These are phyloP conservation scores for Orchesellides sinensis DNA, from an alignment of 2,888 invertebrate species.

Conservation along the genomic window DNA sequence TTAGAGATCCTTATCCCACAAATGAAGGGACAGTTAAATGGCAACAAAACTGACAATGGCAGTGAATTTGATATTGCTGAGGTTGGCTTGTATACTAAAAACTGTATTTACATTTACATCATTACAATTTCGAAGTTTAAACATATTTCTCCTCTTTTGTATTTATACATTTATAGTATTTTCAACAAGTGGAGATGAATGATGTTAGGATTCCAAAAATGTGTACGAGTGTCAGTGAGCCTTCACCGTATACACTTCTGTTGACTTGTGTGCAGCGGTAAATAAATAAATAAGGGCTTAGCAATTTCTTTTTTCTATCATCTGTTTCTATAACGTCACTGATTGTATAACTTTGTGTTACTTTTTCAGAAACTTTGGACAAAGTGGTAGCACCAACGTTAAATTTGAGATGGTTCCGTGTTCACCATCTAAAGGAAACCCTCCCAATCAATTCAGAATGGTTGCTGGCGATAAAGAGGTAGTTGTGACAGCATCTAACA, in stretches of 20 bases:
- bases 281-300: neutral
- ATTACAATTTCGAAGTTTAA: no score
- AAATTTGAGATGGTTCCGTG: conserved; percentile 91
- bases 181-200: conserved; percentile 94
- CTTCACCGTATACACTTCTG: conserved; percentile 94
- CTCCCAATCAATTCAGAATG: conserved; percentile 96
- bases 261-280: conserved; percentile 90
- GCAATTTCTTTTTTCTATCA: neutral
- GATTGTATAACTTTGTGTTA: conserved; percentile 65
- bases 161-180: conserved; percentile 81
- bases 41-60: conserved; percentile 71
- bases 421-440: conserved; percentile 81
- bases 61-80: conserved; percentile 72
- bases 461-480: conserved; percentile 94
- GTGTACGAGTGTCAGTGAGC: conserved; percentile 97
- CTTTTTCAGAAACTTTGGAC: conserved; percentile 87
- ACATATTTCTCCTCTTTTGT: neutral
- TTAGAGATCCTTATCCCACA: conserved; percentile 95
- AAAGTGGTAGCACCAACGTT: conserved; percentile 89
- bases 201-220: conserved; percentile 96
- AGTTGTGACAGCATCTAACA: conserved; percentile 86
- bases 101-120: neutral
- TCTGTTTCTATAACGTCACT: conserved; percentile 1
- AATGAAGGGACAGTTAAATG: conserved; percentile 82
- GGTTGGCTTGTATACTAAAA: conserved; percentile 57